Base-by-base conservation (phyloP, 2,113 vertebrate species). In the Gambusia holbrooki region DNA sequence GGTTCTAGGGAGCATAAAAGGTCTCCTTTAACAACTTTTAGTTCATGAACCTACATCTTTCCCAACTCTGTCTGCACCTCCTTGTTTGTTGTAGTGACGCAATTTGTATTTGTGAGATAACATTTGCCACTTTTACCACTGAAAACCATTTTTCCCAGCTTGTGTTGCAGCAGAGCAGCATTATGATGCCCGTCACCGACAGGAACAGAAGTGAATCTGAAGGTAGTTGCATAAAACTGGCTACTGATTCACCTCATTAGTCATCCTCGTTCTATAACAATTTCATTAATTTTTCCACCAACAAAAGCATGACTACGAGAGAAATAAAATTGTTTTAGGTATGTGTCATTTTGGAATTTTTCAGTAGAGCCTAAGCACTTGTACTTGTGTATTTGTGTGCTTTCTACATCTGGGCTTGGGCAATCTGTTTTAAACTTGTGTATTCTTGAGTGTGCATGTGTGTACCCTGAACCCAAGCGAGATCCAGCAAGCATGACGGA, bases 401-500 rank as follows among this genome's bases (percentile, higher is more conserved):
- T 62, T 40, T 62, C 48, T 51, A 58, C 54, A 73, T 77, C 22
- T 85, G 69, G 33, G 40, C 48, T 28, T 28, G 66, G 51, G 70
- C 25, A 62, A 84, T 83, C 29, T 66, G 58, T 27, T 60, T 70
- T 54, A 29, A 48, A 48, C 45, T 66, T 45, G 73, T 60, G 80
- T 60, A 66, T 70, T 37, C 71, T 82, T 54, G 82, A 60, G 79
- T 71, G 71, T 61, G 80, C 64, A 73, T 69, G 84, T 63, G 67
- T 72, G 29, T 63, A 74, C 78, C 87, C 78, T 71, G 48, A 85
- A 90, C 89, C 88, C 87, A 87, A 93, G 89, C 86, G 89, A 93
- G 88, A 93, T 92, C 84, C 92, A 87, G 90, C 82, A 62, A 93
- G 90, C 92, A 93, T 93, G 92, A 93, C 92, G 92, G 90, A 85